A percentile compares a stretch with the other conserved stretches of the same genome.
phyloP scores from a whole-genome alignment of 2,113 vertebrate species.

The Australoheros scitulus region DNA sequence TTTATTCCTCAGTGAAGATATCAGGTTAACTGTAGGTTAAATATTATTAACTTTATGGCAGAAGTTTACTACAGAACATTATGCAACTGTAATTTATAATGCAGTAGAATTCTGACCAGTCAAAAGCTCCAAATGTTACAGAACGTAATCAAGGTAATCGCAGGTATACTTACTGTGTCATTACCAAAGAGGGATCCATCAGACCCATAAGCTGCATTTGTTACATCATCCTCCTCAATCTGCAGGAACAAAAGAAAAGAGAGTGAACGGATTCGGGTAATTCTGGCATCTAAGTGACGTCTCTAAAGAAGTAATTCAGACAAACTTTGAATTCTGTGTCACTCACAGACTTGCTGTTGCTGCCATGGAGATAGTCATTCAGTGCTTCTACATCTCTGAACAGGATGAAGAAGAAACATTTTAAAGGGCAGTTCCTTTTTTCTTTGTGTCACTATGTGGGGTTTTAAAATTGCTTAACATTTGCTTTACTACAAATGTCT shows the following conservation, averaged over 20 bases:
- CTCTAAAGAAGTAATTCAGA: neutral
- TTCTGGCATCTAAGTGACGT: neutral
- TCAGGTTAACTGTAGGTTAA: neutral
- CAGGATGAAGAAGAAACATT: slow-evolving; percentile 6
- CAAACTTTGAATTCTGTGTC: neutral
- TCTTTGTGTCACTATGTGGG: neutral
- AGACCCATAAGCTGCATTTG: slow-evolving; percentile 89
- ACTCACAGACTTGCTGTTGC: slow-evolving; percentile 96
- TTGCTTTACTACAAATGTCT: neutral
- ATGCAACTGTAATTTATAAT: no score
- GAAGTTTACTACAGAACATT: neutral
- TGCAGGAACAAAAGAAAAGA: slow-evolving; percentile 34
- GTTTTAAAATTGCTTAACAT: neutral
- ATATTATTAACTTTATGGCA: neutral
- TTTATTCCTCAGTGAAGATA: neutral
- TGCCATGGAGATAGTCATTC: slow-evolving; percentile 97
- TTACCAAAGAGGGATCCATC: slow-evolving; percentile 92
- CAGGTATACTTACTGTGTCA: slow-evolving; percentile 83
- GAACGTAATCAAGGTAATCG: slow-evolving; percentile 8
- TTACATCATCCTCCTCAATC: slow-evolving; percentile 91
- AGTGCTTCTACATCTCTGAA: slow-evolving; percentile 94
- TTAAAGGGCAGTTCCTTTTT: neutral
- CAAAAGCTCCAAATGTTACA: neutral
- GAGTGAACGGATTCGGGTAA: neutral
- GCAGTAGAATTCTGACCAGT: no score